Evolutionary conservation across 2,888 invertebrate species (phyloP), one percentile per base, ranked within the genome.

Genomic region (Agonopterix subpropinquella): DNA sequence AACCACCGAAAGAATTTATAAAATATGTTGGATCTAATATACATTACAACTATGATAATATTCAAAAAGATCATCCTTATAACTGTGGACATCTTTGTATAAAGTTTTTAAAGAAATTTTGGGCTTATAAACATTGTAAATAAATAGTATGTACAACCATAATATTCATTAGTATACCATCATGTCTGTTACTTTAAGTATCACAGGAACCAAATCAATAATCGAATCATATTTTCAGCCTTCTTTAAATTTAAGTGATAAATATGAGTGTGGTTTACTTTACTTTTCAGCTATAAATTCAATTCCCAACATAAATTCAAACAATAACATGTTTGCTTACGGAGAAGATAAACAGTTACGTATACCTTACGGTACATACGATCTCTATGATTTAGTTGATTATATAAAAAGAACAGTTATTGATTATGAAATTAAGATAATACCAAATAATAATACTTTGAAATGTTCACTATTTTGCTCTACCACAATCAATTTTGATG

Each of bases 31-130:
- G 4, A 69, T 65, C 10, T 39, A 51, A 53, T 48, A 53, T 58
- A n/a, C n/a, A n/a, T n/a, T n/a, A n/a, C n/a, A n/a, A n/a, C n/a
- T n/a, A n/a, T n/a, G n/a, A n/a, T n/a, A n/a, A n/a, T n/a, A n/a
- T n/a, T 50, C 68, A 71, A 57, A 49, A 58, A 11, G 64, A 53
- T 53, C 56, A 68, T 41, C 56, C 58, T 37, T 48, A 53, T 11
- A 63, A 57, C 28, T 72, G 67, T 44, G 67, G 67, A 7, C 67
- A 69, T 56, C 52, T 67, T 11, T 67, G 67, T 53, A 49, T 67
- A 50, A 49, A 63, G 47, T 67, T 67, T 55, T 53, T 67, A 46
- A 50, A 44, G 43, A 49, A 45, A 15, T 50, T 48, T 53, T 53
- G 55, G 52, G 53, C 15, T 2, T 2, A 15, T 15, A 1, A 15